phyloP scores from a whole-genome alignment of 2,113 vertebrate species.

The Nothobranchius furzeri region DNA sequence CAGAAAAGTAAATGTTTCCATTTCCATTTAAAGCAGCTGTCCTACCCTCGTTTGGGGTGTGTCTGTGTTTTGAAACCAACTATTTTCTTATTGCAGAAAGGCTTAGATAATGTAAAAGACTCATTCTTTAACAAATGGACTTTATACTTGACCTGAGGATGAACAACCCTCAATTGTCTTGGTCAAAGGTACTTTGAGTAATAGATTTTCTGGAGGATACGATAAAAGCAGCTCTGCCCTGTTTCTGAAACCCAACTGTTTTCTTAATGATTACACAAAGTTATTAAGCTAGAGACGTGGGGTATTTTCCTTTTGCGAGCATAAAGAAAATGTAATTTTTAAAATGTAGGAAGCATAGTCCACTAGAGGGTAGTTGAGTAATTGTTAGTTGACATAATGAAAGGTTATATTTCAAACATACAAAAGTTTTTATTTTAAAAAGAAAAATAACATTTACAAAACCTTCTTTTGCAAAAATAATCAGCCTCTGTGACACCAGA shows the following conservation, averaged over 20 bases:
- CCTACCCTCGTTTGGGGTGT: neutral
- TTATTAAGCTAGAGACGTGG: neutral
- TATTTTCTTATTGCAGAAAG: conserved; percentile 25
- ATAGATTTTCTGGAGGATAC: conserved; percentile 11
- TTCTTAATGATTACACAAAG: neutral
- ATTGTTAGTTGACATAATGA: too few species aligned
- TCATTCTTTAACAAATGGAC: conserved; percentile 32
- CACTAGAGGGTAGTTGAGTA: too few species aligned
- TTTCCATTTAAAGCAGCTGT: conserved; percentile 4
- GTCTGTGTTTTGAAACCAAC: conserved; percentile 20
- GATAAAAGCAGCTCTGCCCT: neutral
- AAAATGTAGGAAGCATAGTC: too few species aligned
- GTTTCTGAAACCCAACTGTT: neutral
- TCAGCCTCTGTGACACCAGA: too few species aligned
- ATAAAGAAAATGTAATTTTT: too few species aligned
- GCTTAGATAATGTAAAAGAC: conserved; percentile 29
- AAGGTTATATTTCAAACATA: too few species aligned
- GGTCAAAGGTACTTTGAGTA: conserved; percentile 16
- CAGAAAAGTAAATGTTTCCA: neutral
- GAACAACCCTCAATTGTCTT: conserved; percentile 18
- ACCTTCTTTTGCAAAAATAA: too few species aligned
- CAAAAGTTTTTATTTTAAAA: too few species aligned
- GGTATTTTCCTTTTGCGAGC: too few species aligned
- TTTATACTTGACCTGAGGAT: conserved; percentile 25
- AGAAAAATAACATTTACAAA: too few species aligned